These are phyloP conservation scores for Macquaria ambigua DNA, from an alignment of 2,113 vertebrate genomes.

Conservation along the genomic window DNA sequence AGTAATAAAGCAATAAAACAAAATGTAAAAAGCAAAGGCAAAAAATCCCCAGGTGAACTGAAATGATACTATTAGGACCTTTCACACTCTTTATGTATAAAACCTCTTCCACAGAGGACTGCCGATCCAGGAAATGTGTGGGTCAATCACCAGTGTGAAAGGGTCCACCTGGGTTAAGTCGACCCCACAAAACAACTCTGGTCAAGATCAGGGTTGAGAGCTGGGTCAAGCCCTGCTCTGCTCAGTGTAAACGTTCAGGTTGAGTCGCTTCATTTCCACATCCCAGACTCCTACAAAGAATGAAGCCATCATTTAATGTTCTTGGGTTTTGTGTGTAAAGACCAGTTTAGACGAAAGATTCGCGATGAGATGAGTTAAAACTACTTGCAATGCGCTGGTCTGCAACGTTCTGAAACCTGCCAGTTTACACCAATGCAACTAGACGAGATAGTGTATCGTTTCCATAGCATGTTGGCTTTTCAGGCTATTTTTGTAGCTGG, in stretches of 20 bases:
- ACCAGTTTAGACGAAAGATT: too few species aligned
- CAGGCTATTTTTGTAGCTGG: too few species aligned
- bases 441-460: too few species aligned
- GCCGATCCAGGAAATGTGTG: background rate
- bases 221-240: background rate
- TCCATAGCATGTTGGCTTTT: too few species aligned
- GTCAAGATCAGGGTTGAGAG: background rate
- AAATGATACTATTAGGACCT: background rate
- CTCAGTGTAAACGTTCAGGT: background rate
- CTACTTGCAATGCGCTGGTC: too few species aligned
- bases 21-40: background rate
- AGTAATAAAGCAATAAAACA: background rate
- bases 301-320: background rate
- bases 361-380: too few species aligned
- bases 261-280: background rate
- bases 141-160: background rate
- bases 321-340: too few species aligned
- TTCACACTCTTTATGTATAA: background rate
- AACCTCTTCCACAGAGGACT: constrained; percentile 1
- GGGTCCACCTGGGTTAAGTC: background rate
- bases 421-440: too few species aligned
- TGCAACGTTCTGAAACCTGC: too few species aligned
- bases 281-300: background rate
- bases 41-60: background rate
- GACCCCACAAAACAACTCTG: background rate